Base-by-base conservation (phyloP, 2,888 invertebrate genomes). In the Malacosoma neustria region DNA sequence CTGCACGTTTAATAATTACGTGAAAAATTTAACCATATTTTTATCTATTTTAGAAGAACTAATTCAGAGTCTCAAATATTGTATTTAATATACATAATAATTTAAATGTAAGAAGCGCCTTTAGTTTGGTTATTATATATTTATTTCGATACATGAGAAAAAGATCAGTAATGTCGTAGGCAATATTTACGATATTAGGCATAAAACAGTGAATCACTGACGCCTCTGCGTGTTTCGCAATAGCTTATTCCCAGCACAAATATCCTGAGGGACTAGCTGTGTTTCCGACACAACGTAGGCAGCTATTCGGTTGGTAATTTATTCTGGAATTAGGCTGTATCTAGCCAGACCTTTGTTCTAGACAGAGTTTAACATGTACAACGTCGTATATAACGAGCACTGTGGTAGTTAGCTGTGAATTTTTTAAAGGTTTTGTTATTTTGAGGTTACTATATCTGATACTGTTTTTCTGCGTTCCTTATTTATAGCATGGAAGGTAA, bases 331-430 rank as follows among this genome's bases (percentile, higher is more conserved):
- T 37, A 44, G 41, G 41, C 45, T 46, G 32, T 14, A n/a, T 34
- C 42, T 48, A 22, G 22, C 5, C 22, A 22, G 44, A 48, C 50
- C 51, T 58, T 57, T 56, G 57, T 58, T 46, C 22, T 22, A 22
- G 22, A 22, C 22, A 5, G 9, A 22, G 22, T 49, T 44, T 43
- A 39, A 46, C 48, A 46, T 43, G 44, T 47, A 49, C 50, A 41
- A 43, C 39, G 43, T 43, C 15, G 29, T 33, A 37, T 22, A 4
- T 22, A 22, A 22, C 22, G 9, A 22, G 22, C 6, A 5, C 22
- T 5, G 22, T 22, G 5, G 22, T 2, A 22, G 22, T 22, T 5
- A 2, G 22, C 22, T 22, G 22, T 22, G 22, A 22, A 22, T 22
- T 22, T 22, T n/a, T 22, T 22, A 22, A 22, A 22, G 22, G 6